Conservation (phyloP, 2,888 invertebrate genomes). For the Hartigia nigra region DNA sequence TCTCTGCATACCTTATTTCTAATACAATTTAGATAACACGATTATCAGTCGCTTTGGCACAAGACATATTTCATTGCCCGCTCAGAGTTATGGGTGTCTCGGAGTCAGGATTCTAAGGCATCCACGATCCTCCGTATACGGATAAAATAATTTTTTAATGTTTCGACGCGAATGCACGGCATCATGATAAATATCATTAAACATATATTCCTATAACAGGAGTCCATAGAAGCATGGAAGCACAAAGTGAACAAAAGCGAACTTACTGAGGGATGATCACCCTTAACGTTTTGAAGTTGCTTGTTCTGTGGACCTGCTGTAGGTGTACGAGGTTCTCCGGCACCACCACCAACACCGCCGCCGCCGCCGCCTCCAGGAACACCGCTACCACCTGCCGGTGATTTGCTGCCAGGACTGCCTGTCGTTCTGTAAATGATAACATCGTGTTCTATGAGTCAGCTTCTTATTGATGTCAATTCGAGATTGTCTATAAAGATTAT, state of each 20-base stretch:
- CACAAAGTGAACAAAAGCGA: conserved; percentile 21
- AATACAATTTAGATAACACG: background rate
- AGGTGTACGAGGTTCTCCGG: conserved; percentile 67
- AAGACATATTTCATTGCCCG: background rate
- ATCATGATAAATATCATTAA: too few species aligned
- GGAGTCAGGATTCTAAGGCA: too few species aligned
- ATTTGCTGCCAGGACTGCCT: conserved; percentile 78
- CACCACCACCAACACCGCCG: conserved; percentile 55
- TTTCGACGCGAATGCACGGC: too few species aligned
- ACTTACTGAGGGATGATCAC: conserved; percentile 82
- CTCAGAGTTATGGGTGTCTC: background rate
- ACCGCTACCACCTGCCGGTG: conserved; percentile 78
- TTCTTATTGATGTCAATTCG: background rate
- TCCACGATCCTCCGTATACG: too few species aligned
- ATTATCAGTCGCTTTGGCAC: background rate
- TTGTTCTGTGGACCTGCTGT: conserved; percentile 77
- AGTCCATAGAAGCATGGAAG: background rate
- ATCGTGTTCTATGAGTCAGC: background rate
- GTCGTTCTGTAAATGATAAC: conserved; percentile 71
- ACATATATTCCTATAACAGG: too few species aligned
- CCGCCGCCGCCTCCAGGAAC: conserved; percentile 61
- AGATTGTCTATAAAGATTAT: background rate
- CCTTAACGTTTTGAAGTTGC: conserved; percentile 81
- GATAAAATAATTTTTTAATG: too few species aligned
- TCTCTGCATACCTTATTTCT: background rate